phyloP scores from a whole-genome alignment of 2,888 invertebrate species.

The Mimas tiliae region DNA sequence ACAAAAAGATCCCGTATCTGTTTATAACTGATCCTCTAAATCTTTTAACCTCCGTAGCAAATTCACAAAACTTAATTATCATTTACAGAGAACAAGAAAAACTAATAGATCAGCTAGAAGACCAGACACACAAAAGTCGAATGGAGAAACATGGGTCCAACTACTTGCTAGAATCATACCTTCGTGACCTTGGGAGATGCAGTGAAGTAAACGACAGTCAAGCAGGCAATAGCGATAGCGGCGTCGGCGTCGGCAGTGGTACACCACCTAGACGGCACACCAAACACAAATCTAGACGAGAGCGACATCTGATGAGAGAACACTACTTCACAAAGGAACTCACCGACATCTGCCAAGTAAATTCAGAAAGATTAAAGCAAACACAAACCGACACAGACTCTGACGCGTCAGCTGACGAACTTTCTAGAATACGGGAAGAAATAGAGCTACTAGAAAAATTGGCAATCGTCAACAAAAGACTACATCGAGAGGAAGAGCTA shows the following conservation, averaged over 20 bases:
- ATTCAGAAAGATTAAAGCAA: constrained; percentile 75
- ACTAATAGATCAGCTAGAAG: constrained; percentile 91
- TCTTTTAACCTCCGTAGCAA: background rate
- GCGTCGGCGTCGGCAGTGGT: constrained; percentile 88
- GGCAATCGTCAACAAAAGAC: constrained; percentile 88
- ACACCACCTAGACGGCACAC: constrained; percentile 83
- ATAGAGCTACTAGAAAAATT: constrained; percentile 90
- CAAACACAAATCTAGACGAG: constrained; percentile 82
- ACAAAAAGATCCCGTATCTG: too few species aligned
- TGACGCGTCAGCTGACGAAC: constrained; percentile 78
- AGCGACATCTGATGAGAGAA: constrained; percentile 81
- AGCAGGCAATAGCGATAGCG: constrained; percentile 89
- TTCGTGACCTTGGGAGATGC: constrained; percentile 77
- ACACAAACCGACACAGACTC: constrained; percentile 79
- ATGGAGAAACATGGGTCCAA: constrained; percentile 91
- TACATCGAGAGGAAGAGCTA: constrained; percentile 90
- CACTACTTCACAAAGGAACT: constrained; percentile 84
- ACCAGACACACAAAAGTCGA: constrained; percentile 89
- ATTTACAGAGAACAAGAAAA: constrained; percentile 88
- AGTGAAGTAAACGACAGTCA: constrained; percentile 81
- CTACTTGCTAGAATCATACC: constrained; percentile 91
- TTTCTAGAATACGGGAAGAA: constrained; percentile 86
- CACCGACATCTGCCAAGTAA: constrained; percentile 81
- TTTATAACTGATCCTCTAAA: background rate
- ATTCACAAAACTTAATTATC: background rate